Evolutionary conservation across 2,797 vertebrate species (phyloP), one percentile per base, ranked within the genome.

Genomic region (Pipistrellus nathusii): DNA sequence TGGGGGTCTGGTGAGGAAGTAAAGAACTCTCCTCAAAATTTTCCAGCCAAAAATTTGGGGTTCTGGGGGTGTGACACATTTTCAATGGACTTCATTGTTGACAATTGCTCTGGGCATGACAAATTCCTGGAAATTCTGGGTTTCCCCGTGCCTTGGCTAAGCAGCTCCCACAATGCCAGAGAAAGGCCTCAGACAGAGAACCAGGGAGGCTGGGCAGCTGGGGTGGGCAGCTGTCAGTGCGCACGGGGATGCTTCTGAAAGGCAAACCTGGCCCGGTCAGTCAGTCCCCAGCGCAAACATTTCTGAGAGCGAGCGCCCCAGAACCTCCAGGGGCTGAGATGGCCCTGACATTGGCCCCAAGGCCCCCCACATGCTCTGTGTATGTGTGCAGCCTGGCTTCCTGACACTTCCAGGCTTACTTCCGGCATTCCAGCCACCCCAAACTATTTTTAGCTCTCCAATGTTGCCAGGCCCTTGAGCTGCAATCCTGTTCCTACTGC

Each of bases 381-480:
- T 41, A 71, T 64, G 51, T 90, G 48, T 32, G 32, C 72, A 73
- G 62, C 85, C 85, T 90, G 27, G 5, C 46, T 64, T n/a, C 57
- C 72, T 72, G 90, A 68, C 72, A 82, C 41, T 92, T 66, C 44
- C 72, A 27, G 27, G 83, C 51, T 96, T 48, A 41, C 25, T 91
- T 82, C 53, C 0, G 0, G 51, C 73, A 62, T 84, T 68, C 93
- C 27, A 80, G 66, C 73, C 35, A 81, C 44, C 46, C 18, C 8
- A 30, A 35, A 41, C 53, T 85, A 55, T 41, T 35, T 84, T 64
- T 68, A 88, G 84, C 68, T 75, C 72, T 78, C 83, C 57, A 64
- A 48, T 55, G 73, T 62, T 75, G 57, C 87, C 77, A 38, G 9
- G 25, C 85, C 41, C 25, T 35, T 21, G 41, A 83, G 38, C 92